Evolutionary conservation across 2,797 vertebrate genomes (phyloP).

Genomic region (Paedocypris micromegethes): DNA sequence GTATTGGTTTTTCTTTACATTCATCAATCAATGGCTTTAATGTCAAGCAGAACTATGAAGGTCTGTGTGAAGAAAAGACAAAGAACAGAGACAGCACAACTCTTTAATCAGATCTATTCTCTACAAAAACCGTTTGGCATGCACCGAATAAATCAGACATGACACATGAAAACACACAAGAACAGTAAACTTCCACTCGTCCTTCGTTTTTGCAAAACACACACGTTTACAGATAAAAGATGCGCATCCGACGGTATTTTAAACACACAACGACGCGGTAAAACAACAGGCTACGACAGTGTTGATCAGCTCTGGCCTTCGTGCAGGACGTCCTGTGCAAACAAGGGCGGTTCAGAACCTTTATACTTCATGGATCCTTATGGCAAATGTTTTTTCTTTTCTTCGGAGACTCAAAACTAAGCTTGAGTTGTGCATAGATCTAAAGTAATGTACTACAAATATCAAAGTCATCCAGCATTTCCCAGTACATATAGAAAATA

Average conservation of each 20-base stretch:
- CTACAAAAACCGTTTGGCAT: conserved; percentile 68
- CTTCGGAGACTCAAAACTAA: conserved; percentile 10
- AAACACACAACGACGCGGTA: conserved; percentile 9
- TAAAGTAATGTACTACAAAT: conserved; percentile 48
- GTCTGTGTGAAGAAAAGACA: not conserved
- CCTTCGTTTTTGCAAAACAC: not conserved
- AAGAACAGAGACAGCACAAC: conserved; percentile 45
- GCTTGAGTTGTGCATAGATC: conserved; percentile 33
- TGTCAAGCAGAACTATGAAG: too few species aligned
- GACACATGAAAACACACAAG: conserved; percentile 50
- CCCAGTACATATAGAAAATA: conserved; percentile 37
- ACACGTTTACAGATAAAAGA: conserved; percentile 9
- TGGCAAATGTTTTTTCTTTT: conserved; percentile 19
- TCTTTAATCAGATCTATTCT: conserved; percentile 60
- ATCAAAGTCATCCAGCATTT: conserved; percentile 41
- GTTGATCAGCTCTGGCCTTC: conserved; percentile 32
- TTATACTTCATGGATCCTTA: conserved; percentile 5
- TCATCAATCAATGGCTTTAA: too few species aligned
- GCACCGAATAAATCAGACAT: conserved; percentile 66
- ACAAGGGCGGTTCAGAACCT: conserved; percentile 32
- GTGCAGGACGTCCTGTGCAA: conserved; percentile 44
- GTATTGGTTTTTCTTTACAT: too few species aligned
- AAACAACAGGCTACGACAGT: conserved; percentile 7
- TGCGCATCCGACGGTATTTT: not conserved
- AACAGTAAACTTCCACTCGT: conserved; percentile 12